These are phyloP conservation scores for Trypoxylus dichotomus DNA, from an alignment of 1,140 invertebrate species.

Conservation along the genomic window DNA sequence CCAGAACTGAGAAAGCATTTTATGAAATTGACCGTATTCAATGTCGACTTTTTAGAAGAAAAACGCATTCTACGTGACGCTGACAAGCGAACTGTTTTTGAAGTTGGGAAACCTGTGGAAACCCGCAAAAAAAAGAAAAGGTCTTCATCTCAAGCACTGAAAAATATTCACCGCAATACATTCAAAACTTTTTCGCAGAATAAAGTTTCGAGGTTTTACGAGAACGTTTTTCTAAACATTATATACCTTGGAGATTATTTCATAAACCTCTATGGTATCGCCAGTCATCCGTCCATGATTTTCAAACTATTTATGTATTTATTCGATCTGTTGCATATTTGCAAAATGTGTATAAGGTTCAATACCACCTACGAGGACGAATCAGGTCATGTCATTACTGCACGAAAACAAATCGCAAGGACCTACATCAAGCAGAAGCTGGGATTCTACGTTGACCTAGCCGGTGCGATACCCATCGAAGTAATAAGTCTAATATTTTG, in stretches of 20 bases:
- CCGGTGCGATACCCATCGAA: conserved; percentile 32
- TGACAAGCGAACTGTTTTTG: background rate
- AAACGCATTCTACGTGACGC: background rate
- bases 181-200: background rate
- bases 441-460: conserved; percentile 38
- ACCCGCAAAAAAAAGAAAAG: background rate
- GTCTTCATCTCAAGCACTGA: background rate
- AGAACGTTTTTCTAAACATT: background rate
- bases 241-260: background rate
- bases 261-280: background rate
- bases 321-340: conserved; percentile 31
- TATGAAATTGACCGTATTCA: conserved; percentile 17
- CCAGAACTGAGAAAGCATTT: conserved; percentile 29
- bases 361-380: conserved; percentile 36
- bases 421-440: conserved; percentile 20
- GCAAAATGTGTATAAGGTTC: conserved; percentile 34
- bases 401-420: conserved; percentile 17
- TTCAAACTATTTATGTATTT: conserved; percentile 8
- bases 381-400: conserved; percentile 30
- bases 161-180: background rate
- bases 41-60: conserved; percentile 34
- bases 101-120: background rate
- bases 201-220: background rate
- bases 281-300: background rate
- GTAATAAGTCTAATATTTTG: conserved; percentile 16